Percentiles rank a stretch among this genome's conserved stretches.
phyloP scores from a whole-genome alignment of 2,888 invertebrate species.

The Noctua comes region DNA sequence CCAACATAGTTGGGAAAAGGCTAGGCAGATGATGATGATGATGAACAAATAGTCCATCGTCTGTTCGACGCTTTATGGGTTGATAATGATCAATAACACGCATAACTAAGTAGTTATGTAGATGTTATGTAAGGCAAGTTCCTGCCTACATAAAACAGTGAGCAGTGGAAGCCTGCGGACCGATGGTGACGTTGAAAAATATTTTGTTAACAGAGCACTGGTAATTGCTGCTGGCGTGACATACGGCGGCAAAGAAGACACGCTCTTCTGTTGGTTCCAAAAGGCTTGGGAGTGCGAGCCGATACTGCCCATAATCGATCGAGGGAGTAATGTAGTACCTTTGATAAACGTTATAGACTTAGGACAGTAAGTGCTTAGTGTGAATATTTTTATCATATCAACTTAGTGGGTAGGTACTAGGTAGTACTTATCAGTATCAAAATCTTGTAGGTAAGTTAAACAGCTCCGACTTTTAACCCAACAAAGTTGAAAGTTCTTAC shows the following conservation, averaged over 20 bases:
- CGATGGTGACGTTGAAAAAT: neutral
- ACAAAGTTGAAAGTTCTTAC: neutral
- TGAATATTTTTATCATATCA: neutral
- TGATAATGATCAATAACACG: neutral
- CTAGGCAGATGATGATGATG: neutral
- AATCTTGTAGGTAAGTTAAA: neutral
- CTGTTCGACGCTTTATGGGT: neutral
- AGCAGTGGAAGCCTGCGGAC: neutral
- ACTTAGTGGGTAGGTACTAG: neutral
- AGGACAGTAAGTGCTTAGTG: slow-evolving; percentile 83
- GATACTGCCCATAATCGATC: slow-evolving; percentile 90
- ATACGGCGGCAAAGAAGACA: slow-evolving; percentile 91
- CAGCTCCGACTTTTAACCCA: neutral
- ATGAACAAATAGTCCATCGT: neutral
- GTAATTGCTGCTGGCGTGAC: slow-evolving; percentile 91
- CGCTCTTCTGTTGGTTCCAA: slow-evolving; percentile 92
- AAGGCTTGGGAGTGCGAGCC: slow-evolving; percentile 92
- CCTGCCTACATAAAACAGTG: neutral
- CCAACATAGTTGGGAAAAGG: neutral
- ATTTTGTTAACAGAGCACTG: slow-evolving; percentile 74
- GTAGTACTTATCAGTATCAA: neutral
- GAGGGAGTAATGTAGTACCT: slow-evolving; percentile 91
- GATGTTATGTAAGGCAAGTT: neutral
- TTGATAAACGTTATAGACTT: slow-evolving; percentile 92
- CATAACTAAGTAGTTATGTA: neutral